phyloP scores from a whole-genome alignment of 2,797 vertebrate genomes.

The Chloroceryle amazona region DNA sequence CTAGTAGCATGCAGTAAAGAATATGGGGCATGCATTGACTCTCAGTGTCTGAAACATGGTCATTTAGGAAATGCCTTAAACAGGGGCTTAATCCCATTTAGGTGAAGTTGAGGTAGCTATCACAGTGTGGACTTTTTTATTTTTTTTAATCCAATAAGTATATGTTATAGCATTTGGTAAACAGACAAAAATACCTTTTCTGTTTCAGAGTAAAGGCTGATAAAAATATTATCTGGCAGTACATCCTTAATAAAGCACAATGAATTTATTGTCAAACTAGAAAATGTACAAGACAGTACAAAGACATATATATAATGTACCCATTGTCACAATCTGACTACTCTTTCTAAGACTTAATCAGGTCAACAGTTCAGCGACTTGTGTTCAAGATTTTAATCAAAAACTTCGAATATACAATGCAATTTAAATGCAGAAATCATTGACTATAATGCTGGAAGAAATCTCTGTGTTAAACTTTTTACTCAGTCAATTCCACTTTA shows the following conservation, averaged over 20 bases:
- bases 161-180: not conserved
- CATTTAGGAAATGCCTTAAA: not conserved
- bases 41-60: not conserved
- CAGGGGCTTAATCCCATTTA: not conserved
- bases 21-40: accelerated
- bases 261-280: not conserved
- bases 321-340: not conserved
- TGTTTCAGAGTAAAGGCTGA: not conserved
- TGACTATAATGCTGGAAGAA: not conserved
- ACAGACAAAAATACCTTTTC: not conserved
- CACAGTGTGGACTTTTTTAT: not conserved
- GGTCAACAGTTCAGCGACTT: not conserved
- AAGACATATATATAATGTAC: not conserved
- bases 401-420: not conserved
- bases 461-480: not conserved
- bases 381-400: not conserved
- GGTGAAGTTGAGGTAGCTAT: not conserved
- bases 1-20: not conserved
- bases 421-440: not conserved
- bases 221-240: not conserved
- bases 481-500: not conserved
- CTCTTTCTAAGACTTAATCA: not conserved
- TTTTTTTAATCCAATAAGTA: not conserved
- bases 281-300: not conserved
- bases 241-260: not conserved